A percentile compares a stretch with the other conserved stretches of the same genome.
phyloP scores from a whole-genome alignment of 2,888 invertebrate species.

The Bombyx huttoni region DNA sequence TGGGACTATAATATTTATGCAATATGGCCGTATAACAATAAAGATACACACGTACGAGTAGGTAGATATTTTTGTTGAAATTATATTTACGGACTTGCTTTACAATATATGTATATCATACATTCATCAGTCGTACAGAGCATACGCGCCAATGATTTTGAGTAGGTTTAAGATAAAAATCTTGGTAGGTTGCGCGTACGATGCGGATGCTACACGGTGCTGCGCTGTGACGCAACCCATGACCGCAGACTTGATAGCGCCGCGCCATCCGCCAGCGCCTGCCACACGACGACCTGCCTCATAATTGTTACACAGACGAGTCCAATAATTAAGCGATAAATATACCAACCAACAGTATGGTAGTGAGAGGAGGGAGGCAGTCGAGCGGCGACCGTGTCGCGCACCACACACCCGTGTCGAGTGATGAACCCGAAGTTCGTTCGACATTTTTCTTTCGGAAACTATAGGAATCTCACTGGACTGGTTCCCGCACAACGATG shows the following conservation, averaged over 20 bases:
- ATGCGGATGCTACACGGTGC: slow-evolving; percentile 13
- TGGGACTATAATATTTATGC: too few relatives aligned
- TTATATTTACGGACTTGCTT: too few relatives aligned
- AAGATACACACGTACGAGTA: too few relatives aligned
- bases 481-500: slow-evolving; percentile 74
- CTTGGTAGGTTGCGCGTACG: slow-evolving; percentile 49
- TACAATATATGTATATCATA: slow-evolving; percentile 4
- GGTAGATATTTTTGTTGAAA: too few relatives aligned
- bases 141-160: not conserved
- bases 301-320: slow-evolving; percentile 67
- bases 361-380: slow-evolving; percentile 66
- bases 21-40: too few relatives aligned
- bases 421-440: slow-evolving; percentile 57
- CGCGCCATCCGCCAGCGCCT: slow-evolving; percentile 41
- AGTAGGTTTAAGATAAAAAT: slow-evolving; percentile 34
- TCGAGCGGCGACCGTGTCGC: slow-evolving; percentile 63
- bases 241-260: slow-evolving; percentile 59
- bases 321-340: slow-evolving; percentile 71
- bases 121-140: not conserved
- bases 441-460: slow-evolving; percentile 75
- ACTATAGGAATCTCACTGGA: slow-evolving; percentile 77
- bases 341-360: slow-evolving; percentile 46
- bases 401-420: slow-evolving; percentile 55
- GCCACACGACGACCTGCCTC: slow-evolving; percentile 47
- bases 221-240: slow-evolving; percentile 49